phyloP scores from a whole-genome alignment of 2,888 invertebrate species.

The Patella depressa region DNA sequence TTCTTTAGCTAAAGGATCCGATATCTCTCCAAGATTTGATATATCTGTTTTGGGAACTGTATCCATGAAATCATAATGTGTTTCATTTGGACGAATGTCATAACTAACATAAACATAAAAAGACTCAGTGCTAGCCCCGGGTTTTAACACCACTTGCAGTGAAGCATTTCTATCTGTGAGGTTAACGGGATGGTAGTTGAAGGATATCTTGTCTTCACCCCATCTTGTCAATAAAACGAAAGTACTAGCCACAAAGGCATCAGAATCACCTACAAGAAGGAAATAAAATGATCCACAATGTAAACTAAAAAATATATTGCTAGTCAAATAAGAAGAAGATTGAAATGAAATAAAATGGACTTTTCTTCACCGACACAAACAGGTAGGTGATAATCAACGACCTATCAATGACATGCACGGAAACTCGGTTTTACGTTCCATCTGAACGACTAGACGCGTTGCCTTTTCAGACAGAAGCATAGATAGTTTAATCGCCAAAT shows the following conservation, averaged over 20 bases:
- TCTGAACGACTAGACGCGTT: too few species aligned
- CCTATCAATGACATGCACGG: too few species aligned
- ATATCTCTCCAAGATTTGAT: conserved; percentile 31
- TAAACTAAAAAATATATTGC: too few species aligned
- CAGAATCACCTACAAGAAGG: conserved; percentile 30
- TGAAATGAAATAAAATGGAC: too few species aligned
- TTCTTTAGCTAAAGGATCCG: conserved; percentile 40
- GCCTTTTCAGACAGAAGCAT: too few species aligned
- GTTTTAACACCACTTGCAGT: conserved; percentile 58
- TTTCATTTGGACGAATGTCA: conserved; percentile 63
- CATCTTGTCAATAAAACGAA: conserved; percentile 36
- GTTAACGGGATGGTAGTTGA: conserved; percentile 58
- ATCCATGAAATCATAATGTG: conserved; percentile 57
- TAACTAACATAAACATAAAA: conserved; percentile 51
- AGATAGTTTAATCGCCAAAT: too few species aligned
- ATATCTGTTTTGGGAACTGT: conserved; percentile 51
- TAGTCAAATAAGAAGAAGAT: too few species aligned
- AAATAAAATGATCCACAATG: not conserved
- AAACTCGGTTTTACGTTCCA: too few species aligned
- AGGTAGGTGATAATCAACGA: too few species aligned
- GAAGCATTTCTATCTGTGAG: conserved; percentile 60
- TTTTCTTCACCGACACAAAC: too few species aligned
- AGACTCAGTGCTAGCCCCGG: conserved; percentile 40
- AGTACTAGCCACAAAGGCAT: conserved; percentile 28
- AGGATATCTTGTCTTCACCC: conserved; percentile 29